phyloP scores from a whole-genome alignment of 2,888 invertebrate genomes.

The Sericinus montela region DNA sequence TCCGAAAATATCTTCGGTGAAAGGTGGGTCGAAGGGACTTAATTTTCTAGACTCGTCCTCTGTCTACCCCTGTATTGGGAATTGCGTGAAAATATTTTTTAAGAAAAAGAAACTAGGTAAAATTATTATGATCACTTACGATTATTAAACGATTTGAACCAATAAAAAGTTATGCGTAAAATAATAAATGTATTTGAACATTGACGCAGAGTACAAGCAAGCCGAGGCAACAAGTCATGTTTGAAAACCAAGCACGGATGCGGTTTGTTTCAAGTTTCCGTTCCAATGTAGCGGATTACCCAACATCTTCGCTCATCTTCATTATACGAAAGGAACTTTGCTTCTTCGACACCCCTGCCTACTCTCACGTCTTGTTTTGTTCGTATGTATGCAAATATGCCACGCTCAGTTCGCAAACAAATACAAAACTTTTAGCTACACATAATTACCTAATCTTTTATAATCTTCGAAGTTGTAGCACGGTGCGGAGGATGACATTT shows the following conservation, averaged over 20 bases:
- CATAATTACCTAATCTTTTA: slow-evolving; percentile 20
- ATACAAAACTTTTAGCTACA: slow-evolving; percentile 56
- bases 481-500: not conserved
- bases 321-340: slow-evolving; percentile 67
- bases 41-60: no score
- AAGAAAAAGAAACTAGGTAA: no score
- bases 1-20: no score
- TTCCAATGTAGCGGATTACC: slow-evolving; percentile 58
- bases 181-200: slow-evolving; percentile 9
- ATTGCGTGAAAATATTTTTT: no score
- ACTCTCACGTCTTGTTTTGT: slow-evolving; percentile 48
- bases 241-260: slow-evolving; percentile 35
- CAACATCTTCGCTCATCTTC: slow-evolving; percentile 63
- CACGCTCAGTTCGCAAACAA: slow-evolving; percentile 59
- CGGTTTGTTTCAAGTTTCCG: slow-evolving; percentile 58
- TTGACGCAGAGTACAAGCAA: slow-evolving; percentile 6
- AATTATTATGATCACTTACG: no score
- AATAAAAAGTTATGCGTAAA: not conserved
- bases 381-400: slow-evolving; percentile 70
- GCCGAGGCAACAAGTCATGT: slow-evolving; percentile 26
- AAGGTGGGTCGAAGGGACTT: no score
- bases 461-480: slow-evolving; percentile 9
- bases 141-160: not conserved
- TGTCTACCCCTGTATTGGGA: no score
- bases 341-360: slow-evolving; percentile 55